phyloP scores from a whole-genome alignment of 2,797 vertebrate genomes.

The Trachops cirrhosus region DNA sequence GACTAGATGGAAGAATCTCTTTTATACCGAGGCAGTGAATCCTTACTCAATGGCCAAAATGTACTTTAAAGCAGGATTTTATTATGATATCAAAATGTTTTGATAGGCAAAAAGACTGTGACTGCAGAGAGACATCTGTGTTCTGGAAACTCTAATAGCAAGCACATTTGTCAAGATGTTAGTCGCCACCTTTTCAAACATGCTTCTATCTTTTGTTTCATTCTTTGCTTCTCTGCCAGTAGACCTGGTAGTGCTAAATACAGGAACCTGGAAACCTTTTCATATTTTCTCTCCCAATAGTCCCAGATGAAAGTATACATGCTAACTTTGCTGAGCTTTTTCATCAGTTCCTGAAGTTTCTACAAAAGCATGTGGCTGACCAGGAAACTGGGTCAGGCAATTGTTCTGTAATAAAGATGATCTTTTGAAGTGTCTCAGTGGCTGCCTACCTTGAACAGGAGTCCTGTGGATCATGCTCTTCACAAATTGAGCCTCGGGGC shows the following conservation, averaged over 20 bases:
- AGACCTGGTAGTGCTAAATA: constrained; percentile 59
- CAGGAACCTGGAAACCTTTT: constrained; percentile 64
- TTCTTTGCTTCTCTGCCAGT: constrained; percentile 35
- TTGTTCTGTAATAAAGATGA: constrained; percentile 79
- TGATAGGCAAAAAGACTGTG: not conserved
- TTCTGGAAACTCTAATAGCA: constrained; percentile 6
- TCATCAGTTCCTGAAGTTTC: constrained; percentile 77
- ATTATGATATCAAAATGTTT: constrained; percentile 38
- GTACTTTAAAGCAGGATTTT: constrained; percentile 14
- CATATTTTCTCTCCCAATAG: constrained; percentile 39
- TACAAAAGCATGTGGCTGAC: constrained; percentile 74
- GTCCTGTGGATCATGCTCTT: constrained; percentile 66
- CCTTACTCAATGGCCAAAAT: constrained; percentile 19
- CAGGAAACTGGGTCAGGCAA: constrained; percentile 80
- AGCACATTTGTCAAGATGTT: constrained; percentile 21
- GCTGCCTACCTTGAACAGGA: constrained; percentile 68
- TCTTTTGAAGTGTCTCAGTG: constrained; percentile 79
- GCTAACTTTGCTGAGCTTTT: constrained; percentile 73
- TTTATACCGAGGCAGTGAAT: not conserved
- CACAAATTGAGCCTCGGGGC: constrained; percentile 64
- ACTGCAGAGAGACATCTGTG: not conserved
- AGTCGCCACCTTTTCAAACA: constrained; percentile 20
- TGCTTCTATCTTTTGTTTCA: constrained; percentile 41
- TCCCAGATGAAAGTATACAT: constrained; percentile 68
- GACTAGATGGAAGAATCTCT: not conserved